Conservation (phyloP, 2,888 invertebrate species). For the Aleiodes leptofemur region DNA sequence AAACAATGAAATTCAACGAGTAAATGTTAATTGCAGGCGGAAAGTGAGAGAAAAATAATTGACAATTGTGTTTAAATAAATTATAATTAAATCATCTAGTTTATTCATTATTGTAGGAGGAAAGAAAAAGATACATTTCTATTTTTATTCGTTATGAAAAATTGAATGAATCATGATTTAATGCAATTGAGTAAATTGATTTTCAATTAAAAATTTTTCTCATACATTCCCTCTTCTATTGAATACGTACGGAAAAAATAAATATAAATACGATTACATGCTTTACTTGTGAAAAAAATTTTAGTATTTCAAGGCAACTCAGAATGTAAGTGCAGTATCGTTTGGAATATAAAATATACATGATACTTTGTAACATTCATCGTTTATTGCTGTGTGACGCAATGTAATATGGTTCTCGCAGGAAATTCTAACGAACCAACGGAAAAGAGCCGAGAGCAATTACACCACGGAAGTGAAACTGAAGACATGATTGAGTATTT, state of each 20-base stretch:
- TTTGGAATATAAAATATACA: conserved; percentile 19
- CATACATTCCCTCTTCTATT: background rate
- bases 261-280: too few relatives aligned
- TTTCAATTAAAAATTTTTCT: background rate
- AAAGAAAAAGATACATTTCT: background rate
- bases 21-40: conserved; percentile 6
- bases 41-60: background rate
- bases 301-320: too few relatives aligned
- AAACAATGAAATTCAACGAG: background rate
- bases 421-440: conserved; percentile 52
- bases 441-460: conserved; percentile 46
- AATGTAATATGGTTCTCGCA: conserved; percentile 40
- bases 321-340: background rate
- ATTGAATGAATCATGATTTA: background rate
- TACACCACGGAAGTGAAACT: conserved; percentile 50
- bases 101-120: background rate
- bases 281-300: too few relatives aligned
- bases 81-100: background rate
- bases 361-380: background rate
- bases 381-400: conserved; percentile 36
- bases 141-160: background rate
- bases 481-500: conserved; percentile 45
- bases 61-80: conserved; percentile 4
- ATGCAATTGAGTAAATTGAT: conserved; percentile 8
- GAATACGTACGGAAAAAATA: too few relatives aligned